Evolutionary conservation across 2,888 invertebrate species (phyloP).

Genomic region (Yponomeuta evonymella): DNA sequence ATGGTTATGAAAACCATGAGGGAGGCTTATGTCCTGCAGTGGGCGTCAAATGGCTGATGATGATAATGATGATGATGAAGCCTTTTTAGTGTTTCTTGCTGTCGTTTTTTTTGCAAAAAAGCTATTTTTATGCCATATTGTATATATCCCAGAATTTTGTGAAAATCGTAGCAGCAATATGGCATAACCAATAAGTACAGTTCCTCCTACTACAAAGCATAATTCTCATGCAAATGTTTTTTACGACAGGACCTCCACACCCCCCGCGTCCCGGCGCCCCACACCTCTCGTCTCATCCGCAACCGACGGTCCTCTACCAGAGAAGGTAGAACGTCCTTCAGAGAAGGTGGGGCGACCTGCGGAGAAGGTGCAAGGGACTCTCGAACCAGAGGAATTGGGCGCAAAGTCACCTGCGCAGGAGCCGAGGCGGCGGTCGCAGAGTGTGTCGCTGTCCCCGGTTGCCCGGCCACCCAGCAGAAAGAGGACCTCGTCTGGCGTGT

Average conservation of each 20-base stretch:
- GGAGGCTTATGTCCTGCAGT: too few relatives aligned
- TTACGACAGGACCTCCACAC: neutral
- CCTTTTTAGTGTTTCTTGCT: neutral
- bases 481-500: slow-evolving; percentile 56
- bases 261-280: neutral
- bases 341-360: neutral
- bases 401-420: slow-evolving; percentile 14
- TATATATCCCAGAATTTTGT: too few relatives aligned
- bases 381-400: neutral
- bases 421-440: slow-evolving; percentile 10
- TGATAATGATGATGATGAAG: too few relatives aligned
- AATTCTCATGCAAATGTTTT: neutral
- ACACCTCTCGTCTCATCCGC: neutral
- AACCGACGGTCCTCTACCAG: neutral
- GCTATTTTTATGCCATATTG: too few relatives aligned
- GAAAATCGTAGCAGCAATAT: too few relatives aligned
- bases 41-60: too few relatives aligned
- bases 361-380: neutral
- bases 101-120: too few relatives aligned
- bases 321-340: slow-evolving; percentile 13
- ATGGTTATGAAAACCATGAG: too few relatives aligned
- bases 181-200: too few relatives aligned
- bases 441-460: slow-evolving; percentile 22
- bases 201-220: neutral
- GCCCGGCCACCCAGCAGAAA: slow-evolving; percentile 35